Conservation (phyloP, 2,113 vertebrate genomes). For the Cyphomyrus plagiostoma region DNA sequence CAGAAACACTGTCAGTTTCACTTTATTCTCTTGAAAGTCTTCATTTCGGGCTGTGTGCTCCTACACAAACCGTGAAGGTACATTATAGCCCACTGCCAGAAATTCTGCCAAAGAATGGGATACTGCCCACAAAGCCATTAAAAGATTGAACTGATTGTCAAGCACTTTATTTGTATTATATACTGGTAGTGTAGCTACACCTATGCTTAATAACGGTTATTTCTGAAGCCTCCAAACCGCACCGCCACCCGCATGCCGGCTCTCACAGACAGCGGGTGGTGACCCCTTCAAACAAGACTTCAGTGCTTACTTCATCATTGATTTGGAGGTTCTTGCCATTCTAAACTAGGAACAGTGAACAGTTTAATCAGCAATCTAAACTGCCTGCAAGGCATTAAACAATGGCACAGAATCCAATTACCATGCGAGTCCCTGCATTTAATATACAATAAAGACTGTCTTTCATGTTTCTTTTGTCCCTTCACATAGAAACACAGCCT, state of each 20-base stretch:
- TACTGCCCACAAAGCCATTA: neutral
- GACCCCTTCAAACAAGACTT: neutral
- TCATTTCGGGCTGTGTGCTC: neutral
- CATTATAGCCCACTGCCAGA: neutral
- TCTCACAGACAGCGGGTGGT: neutral
- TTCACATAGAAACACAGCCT: neutral
- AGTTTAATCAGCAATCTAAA: neutral
- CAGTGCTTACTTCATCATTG: neutral
- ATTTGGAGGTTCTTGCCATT: neutral
- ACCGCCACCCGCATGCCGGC: neutral
- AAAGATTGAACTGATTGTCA: neutral
- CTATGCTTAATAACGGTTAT: neutral
- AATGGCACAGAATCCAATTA: neutral
- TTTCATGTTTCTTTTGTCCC: neutral
- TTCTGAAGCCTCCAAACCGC: neutral
- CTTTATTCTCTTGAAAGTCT: neutral
- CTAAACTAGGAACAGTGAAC: neutral
- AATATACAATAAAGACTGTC: neutral
- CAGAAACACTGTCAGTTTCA: neutral
- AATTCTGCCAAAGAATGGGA: neutral
- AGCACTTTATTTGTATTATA: neutral
- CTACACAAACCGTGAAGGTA: neutral
- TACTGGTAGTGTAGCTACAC: neutral
- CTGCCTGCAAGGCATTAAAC: neutral
- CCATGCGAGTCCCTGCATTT: neutral